Evolutionary conservation across 2,888 invertebrate genomes (phyloP), one percentile per base, ranked within the genome.

Genomic region (Neocrepidodera transversa): DNA sequence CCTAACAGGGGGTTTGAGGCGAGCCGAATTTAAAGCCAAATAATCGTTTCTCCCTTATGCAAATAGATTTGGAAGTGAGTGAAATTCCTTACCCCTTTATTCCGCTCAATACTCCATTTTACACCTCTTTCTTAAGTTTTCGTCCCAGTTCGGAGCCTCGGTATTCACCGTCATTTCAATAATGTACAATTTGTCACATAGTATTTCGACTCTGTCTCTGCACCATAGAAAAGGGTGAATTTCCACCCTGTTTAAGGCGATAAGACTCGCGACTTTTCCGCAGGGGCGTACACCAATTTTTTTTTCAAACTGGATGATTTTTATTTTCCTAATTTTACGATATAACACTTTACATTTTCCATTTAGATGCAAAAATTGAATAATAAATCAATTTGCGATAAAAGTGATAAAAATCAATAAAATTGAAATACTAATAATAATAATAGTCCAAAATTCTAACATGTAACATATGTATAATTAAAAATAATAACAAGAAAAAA

Each of bases 121-220:
- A 71, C 77, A 74, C 75, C 75, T 74, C 74, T 73, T 71, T 71
- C 68, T 67, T 62, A 64, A 66, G 63, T 56, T 63, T 66, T 66
- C 63, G 62, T 62, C 63, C 67, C 64, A 61, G 60, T 66, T 66
- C 63, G 62, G 11, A 66, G 64, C 58, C 60, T 58, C 60, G 57
- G 62, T 63, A 67, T 68, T 66, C 68, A 69, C 69, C 69, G 71
- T 74, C 75, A 73, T 76, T 74, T 74, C 77, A 76, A 77, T 78
- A 77, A 77, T 75, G 75, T 72, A 75, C 75, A 77, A 78, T 78
- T 78, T 78, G 78, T 78, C 77, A 77, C 77, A 77, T 75, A 76
- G 76, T 76, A 76, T 76, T 72, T 66, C 66, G 65, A 71, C 63
- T 58, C 62, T 60, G 54, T 64, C 60, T 62, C 38, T 32, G 49